Base-by-base conservation (phyloP, 2,113 vertebrate species). In the Terrapene triunguis region DNA sequence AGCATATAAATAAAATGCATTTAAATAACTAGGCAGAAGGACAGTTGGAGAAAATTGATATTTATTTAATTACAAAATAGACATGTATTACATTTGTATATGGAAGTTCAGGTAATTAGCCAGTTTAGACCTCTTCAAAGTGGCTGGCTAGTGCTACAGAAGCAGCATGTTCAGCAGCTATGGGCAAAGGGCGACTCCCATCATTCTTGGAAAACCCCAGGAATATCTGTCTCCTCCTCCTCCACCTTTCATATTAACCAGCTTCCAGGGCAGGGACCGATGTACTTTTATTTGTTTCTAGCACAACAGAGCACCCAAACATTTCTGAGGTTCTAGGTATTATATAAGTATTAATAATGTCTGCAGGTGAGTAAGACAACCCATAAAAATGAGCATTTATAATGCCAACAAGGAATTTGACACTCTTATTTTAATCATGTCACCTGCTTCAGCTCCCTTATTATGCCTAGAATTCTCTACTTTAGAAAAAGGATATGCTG, bases 221-320 rank as follows among this genome's bases (percentile, higher is more conserved):
- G 38, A 24, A 42, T 9, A 12, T 42, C 21, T 74, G 81, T 32
- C 11, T 25, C 27, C 10, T 65, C 57, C 57, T 79, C 2, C 1
- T 8, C n/a, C 54, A 69, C 29, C 76, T 89, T 86, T 54, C 84
- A 92, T 44, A 95, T 84, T 11, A 94, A 59, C 51, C 89, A 94
- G 5, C 54, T 1, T 0, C 0, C 24, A 57, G 86, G 80, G 21
- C 84, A 69, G 69, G 96, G 88, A 80, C 19, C 54, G 87, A 82
- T 51, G 80, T 53, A 47, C 42, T 32, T 92, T 62, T 27, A 16
- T 24, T 54, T 81, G 57, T 93, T 93, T 47, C 95, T 91, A 82
- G 92, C 57, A 51, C 47, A 0, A 0, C 55, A 51, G 91, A 93
- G 79, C 47, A 93, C 4, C 62, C 53, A 50, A 47, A 85, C 0